phyloP scores from a whole-genome alignment of 1,140 invertebrate genomes.

The Drosophila nasuta region DNA sequence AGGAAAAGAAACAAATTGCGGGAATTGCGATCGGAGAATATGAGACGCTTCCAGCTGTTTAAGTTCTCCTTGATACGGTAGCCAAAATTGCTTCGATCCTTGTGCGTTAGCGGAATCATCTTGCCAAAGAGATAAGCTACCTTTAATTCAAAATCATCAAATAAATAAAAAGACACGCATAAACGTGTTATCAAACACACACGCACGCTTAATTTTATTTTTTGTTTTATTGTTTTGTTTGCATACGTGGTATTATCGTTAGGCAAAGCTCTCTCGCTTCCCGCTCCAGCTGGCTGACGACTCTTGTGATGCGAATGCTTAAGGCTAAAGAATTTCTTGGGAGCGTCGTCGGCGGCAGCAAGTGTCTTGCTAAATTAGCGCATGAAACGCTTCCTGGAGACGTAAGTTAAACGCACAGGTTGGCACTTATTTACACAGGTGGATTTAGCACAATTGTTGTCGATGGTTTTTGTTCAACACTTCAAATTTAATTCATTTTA shows the following conservation, averaged over 20 bases:
- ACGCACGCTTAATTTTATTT: background rate
- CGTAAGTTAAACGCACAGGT: constrained; percentile 16
- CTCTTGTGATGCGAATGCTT: constrained; percentile 26
- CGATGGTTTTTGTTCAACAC: constrained; percentile 33
- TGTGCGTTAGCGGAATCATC: constrained; percentile 90
- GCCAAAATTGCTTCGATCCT: constrained; percentile 89
- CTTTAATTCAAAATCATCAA: constrained; percentile 2
- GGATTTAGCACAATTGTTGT: constrained; percentile 32
- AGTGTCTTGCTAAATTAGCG: constrained; percentile 45
- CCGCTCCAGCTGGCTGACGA: constrained; percentile 33
- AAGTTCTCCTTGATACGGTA: constrained; percentile 90
- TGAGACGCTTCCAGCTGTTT: constrained; percentile 92
- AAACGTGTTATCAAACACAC: constrained; percentile 40
- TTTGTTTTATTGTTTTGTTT: constrained; percentile 55
- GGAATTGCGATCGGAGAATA: constrained; percentile 96
- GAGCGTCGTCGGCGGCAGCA: constrained; percentile 38
- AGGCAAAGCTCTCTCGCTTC: constrained; percentile 15
- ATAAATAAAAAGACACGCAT: constrained; percentile 8
- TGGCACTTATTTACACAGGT: constrained; percentile 61
- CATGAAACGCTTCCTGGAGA: constrained; percentile 58
- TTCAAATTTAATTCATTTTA: constrained; percentile 70
- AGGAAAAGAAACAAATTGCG: constrained; percentile 98
- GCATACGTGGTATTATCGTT: constrained; percentile 79
- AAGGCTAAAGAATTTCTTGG: constrained; percentile 52
- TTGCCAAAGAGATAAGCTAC: constrained; percentile 28